A percentile compares a stretch with the other conserved stretches of the same genome.
Evolutionary conservation across 2,888 invertebrate species (phyloP).

Genomic region (Aleiodes leptofemur): DNA sequence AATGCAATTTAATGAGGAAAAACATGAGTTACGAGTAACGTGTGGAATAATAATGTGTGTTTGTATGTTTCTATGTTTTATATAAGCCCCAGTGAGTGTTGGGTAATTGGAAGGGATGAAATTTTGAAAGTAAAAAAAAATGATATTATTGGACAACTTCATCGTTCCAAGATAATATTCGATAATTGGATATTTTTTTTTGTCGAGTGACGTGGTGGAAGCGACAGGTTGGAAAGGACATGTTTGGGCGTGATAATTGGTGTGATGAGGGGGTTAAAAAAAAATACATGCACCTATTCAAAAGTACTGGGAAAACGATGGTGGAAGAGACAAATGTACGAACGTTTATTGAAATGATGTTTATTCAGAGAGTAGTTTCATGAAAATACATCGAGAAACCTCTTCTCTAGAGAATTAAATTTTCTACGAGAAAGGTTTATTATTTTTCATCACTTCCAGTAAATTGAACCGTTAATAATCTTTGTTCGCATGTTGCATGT

Average conservation of each 20-base stretch:
- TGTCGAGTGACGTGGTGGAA: background rate
- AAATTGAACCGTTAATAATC: too few species aligned
- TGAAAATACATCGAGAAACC: too few species aligned
- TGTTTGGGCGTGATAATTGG: background rate
- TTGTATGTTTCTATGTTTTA: constrained; percentile 73
- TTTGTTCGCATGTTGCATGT: too few species aligned
- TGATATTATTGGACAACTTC: background rate
- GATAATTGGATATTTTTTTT: constrained; percentile 1
- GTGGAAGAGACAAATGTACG: too few species aligned
- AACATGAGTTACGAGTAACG: background rate
- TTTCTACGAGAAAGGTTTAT: too few species aligned
- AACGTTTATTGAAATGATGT: too few species aligned
- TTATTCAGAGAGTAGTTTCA: too few species aligned
- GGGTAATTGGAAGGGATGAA: constrained; percentile 53
- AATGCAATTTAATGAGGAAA: background rate
- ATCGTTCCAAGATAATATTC: too few species aligned
- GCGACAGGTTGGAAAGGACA: background rate
- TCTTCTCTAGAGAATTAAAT: too few species aligned
- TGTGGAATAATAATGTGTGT: constrained; percentile 65
- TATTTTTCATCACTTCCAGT: too few species aligned
- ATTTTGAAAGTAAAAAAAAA: constrained; percentile 29
- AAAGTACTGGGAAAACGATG: too few species aligned
- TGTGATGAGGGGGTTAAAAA: constrained; percentile 8
- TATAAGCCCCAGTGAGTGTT: constrained; percentile 64
- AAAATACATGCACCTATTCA: too few species aligned